These are phyloP conservation scores for Spodoptera frugiperda DNA, from an alignment of 1,140 invertebrate species.

Conservation along the genomic window DNA sequence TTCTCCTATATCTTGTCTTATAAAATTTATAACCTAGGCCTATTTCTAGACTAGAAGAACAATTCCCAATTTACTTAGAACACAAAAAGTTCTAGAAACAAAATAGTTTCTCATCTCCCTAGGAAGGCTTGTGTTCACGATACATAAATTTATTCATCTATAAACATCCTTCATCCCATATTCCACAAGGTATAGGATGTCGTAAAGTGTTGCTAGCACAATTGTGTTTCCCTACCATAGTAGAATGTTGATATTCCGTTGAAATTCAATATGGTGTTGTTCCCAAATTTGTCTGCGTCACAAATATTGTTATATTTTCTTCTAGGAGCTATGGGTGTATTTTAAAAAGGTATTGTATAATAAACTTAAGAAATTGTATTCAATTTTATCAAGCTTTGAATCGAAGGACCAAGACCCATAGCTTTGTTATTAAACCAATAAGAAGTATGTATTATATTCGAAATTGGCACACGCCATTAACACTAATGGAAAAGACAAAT, in stretches of 20 bases:
- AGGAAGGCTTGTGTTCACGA: slow-evolving; percentile 12
- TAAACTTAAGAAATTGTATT: too few species aligned
- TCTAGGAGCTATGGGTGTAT: background rate
- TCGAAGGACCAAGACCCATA: too few species aligned
- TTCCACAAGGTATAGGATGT: slow-evolving; percentile 43
- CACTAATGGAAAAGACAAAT: too few species aligned
- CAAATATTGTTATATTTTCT: slow-evolving; percentile 13
- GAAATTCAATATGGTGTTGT: slow-evolving; percentile 42
- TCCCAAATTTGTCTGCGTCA: slow-evolving; percentile 30
- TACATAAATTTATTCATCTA: slow-evolving; percentile 33
- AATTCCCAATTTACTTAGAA: slow-evolving; percentile 1
- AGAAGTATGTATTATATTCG: too few species aligned
- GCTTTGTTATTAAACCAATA: too few species aligned
- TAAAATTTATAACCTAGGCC: background rate
- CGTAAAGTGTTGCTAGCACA: slow-evolving; percentile 41
- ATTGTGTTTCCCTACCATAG: slow-evolving; percentile 44
- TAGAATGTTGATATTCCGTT: slow-evolving; percentile 25
- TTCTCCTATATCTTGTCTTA: background rate
- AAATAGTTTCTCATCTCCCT: slow-evolving; percentile 39
- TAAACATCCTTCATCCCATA: slow-evolving; percentile 40
- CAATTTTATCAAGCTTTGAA: background rate
- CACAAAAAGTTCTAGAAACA: slow-evolving; percentile 1
- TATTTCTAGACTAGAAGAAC: background rate
- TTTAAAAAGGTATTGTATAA: slow-evolving; percentile 27
- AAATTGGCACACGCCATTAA: too few species aligned